Evolutionary conservation across 2,888 invertebrate species (phyloP).

Genomic region (Dendrolimus pini): DNA sequence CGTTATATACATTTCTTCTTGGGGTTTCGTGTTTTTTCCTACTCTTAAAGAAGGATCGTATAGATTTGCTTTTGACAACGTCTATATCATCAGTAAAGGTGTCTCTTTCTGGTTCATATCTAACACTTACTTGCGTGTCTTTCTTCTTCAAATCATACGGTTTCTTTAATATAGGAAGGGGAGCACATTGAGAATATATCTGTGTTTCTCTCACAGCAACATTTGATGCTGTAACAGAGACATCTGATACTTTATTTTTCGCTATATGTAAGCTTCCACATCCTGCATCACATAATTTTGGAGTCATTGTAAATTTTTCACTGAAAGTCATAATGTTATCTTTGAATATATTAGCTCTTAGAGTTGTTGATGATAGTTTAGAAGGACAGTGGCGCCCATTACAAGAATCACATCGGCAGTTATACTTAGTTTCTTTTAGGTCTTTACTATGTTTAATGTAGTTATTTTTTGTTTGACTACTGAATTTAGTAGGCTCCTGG

Average conservation of each 20-base stretch:
- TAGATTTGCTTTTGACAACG: conserved; percentile 11
- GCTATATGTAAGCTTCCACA: conserved; percentile 20
- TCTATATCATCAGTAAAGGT: conserved; percentile 11
- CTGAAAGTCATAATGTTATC: conserved; percentile 43
- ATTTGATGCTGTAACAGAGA: conserved; percentile 17
- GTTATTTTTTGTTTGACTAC: neutral
- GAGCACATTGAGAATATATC: conserved; percentile 5
- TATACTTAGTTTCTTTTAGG: conserved; percentile 3
- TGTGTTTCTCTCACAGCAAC: conserved; percentile 16
- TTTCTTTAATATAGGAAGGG: conserved; percentile 21
- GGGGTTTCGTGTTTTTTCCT: conserved; percentile 8
- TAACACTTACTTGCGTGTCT: neutral
- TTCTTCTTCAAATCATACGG: conserved; percentile 1
- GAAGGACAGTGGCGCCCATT: conserved; percentile 21
- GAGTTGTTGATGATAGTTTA: conserved; percentile 7
- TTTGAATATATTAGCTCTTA: conserved; percentile 18
- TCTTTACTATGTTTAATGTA: neutral
- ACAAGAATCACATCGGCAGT: conserved; percentile 34
- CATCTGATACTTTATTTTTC: conserved; percentile 12
- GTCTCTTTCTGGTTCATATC: conserved; percentile 21
- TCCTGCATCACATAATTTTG: conserved; percentile 30
- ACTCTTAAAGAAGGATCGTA: conserved; percentile 16
- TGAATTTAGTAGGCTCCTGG: conserved; percentile 3
- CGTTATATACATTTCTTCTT: conserved; percentile 44
- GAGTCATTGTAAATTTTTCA: conserved; percentile 48